These are phyloP conservation scores for Anolis sagrei DNA, from an alignment of 2,113 vertebrate genomes.

Conservation along the genomic window DNA sequence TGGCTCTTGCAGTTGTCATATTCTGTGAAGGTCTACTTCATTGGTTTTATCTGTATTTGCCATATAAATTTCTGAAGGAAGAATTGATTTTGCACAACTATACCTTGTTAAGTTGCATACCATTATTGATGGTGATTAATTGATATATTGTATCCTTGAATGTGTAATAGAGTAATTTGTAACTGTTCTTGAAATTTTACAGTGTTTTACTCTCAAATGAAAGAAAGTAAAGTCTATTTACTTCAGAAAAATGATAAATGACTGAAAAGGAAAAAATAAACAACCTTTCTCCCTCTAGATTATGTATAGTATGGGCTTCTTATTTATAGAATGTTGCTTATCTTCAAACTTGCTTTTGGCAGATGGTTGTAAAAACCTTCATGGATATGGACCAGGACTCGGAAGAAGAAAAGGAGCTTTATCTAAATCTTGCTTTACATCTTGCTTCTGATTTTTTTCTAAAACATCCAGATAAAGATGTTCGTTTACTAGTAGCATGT, in stretches of 20 bases:
- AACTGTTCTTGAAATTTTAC: background rate
- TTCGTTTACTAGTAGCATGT: slow-evolving; percentile 95
- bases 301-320: background rate
- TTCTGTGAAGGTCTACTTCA: background rate
- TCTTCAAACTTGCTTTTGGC: slow-evolving; percentile 48
- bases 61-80: background rate
- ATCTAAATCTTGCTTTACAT: slow-evolving; percentile 95
- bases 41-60: background rate
- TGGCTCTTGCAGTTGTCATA: background rate
- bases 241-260: background rate
- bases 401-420: slow-evolving; percentile 98
- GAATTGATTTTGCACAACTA: background rate
- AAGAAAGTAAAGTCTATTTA: background rate
- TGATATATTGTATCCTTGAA: background rate
- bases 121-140: background rate
- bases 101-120: background rate
- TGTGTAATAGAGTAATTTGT: background rate
- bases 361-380: slow-evolving; percentile 99
- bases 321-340: slow-evolving; percentile 5
- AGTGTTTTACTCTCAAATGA: background rate
- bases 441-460: slow-evolving; percentile 98
- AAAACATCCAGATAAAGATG: slow-evolving; percentile 98
- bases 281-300: background rate
- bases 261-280: too few relatives aligned
- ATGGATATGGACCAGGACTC: slow-evolving; percentile 99